These are phyloP conservation scores for Sminthurinus signatus DNA, from an alignment of 1,140 invertebrate genomes.

Conservation along the genomic window DNA sequence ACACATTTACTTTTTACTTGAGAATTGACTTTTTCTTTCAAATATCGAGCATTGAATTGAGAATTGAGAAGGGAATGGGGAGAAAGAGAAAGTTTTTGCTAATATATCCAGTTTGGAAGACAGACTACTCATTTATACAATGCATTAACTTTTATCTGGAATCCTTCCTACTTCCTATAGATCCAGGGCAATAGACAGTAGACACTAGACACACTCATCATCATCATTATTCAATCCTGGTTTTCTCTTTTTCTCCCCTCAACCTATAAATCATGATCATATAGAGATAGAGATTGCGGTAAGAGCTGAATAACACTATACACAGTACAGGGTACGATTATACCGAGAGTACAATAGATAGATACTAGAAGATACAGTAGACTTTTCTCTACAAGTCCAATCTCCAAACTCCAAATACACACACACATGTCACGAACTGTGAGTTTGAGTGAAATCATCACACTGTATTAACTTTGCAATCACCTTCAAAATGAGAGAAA, in stretches of 20 bases:
- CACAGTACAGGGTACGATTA: too few species aligned
- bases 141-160: conserved; percentile 17
- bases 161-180: neutral
- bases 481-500: conserved; percentile 2
- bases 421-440: conserved; percentile 5
- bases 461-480: conserved; percentile 6
- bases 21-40: neutral
- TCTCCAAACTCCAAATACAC: too few species aligned
- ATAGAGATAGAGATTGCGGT: neutral
- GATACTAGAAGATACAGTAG: too few species aligned
- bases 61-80: neutral
- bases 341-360: too few species aligned
- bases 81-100: neutral
- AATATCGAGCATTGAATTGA: neutral
- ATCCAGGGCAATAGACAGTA: neutral
- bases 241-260: neutral
- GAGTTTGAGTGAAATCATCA: conserved; percentile 4
- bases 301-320: neutral
- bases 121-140: conserved; percentile 29
- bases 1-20: neutral
- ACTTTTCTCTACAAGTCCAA: too few species aligned
- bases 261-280: conserved; percentile 9
- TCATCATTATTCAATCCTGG: conserved; percentile 9
- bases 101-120: conserved; percentile 13
- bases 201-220: too few species aligned